Conservation (phyloP, 2,113 vertebrate genomes). For the Stegastes partitus region DNA sequence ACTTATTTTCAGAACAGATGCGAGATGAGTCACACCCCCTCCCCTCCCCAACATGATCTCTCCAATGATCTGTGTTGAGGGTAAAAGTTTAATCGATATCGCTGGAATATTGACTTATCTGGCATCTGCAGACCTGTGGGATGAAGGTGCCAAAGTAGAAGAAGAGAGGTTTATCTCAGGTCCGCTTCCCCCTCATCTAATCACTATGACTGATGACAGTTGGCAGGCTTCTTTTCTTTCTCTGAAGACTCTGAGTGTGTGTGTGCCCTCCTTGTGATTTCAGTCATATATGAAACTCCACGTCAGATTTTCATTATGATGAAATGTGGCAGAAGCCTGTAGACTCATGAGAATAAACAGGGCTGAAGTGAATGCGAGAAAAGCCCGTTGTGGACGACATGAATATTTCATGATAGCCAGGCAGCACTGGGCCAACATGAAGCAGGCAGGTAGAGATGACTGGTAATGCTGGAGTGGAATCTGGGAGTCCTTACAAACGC, state of each 20-base stretch:
- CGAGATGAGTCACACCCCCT: neutral
- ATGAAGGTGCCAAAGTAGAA: slow-evolving; percentile 3
- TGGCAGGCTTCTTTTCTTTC: slow-evolving; percentile 13
- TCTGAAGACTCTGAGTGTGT: neutral
- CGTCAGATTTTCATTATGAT: neutral
- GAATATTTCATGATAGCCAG: slow-evolving; percentile 48
- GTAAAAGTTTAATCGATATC: neutral
- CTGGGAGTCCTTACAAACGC: neutral
- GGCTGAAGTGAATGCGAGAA: slow-evolving; percentile 3
- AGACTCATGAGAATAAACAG: slow-evolving; percentile 19
- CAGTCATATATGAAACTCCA: neutral
- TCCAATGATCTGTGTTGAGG: neutral
- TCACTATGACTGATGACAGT: slow-evolving; percentile 7
- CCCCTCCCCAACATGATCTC: neutral
- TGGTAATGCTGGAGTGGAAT: slow-evolving; percentile 20
- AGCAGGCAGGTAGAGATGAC: neutral
- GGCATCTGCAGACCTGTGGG: slow-evolving; percentile 4
- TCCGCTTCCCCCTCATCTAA: neutral
- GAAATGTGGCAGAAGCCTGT: neutral
- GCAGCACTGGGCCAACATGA: neutral
- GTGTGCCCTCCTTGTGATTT: neutral
- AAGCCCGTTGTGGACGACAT: slow-evolving; percentile 24
- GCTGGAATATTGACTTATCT: slow-evolving; percentile 20
- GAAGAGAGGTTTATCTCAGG: slow-evolving; percentile 9
- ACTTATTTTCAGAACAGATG: slow-evolving; percentile 9